phyloP scores from a whole-genome alignment of 2,113 vertebrate genomes.

The Urocolius indicus region DNA sequence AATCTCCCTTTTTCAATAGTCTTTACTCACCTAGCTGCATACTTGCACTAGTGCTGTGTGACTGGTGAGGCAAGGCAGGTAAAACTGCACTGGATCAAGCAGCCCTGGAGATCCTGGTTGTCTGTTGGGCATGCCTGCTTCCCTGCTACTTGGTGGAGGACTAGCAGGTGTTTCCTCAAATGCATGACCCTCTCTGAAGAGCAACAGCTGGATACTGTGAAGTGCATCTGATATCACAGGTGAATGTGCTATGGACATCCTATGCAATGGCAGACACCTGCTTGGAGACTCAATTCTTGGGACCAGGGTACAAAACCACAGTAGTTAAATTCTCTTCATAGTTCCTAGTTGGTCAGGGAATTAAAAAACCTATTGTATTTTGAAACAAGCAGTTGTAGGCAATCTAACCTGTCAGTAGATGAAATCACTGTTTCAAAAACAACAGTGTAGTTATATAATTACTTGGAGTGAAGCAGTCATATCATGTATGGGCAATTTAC shows the following conservation, averaged over 20 bases:
- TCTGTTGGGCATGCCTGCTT: background rate
- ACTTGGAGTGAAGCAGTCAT: background rate
- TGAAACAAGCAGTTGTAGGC: background rate
- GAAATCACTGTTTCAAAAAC: slow-evolving; percentile 8
- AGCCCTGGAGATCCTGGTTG: background rate
- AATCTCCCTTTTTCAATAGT: background rate
- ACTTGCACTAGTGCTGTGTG: background rate
- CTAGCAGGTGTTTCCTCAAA: background rate
- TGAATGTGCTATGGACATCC: background rate
- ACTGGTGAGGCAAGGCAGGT: background rate
- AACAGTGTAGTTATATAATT: background rate
- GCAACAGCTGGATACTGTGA: background rate
- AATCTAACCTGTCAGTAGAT: background rate
- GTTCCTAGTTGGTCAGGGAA: background rate
- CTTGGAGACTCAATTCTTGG: background rate
- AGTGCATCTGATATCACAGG: background rate
- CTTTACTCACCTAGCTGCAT: background rate
- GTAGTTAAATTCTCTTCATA: background rate
- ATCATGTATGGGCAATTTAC: background rate
- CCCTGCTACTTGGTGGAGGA: background rate
- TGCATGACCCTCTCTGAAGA: background rate
- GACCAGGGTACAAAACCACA: background rate
- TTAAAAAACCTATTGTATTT: background rate
- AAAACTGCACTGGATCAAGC: background rate
- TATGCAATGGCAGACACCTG: background rate